Evolutionary conservation across 2,888 invertebrate species (phyloP), one percentile per base, ranked within the genome.

Genomic region (Apamea anceps): DNA sequence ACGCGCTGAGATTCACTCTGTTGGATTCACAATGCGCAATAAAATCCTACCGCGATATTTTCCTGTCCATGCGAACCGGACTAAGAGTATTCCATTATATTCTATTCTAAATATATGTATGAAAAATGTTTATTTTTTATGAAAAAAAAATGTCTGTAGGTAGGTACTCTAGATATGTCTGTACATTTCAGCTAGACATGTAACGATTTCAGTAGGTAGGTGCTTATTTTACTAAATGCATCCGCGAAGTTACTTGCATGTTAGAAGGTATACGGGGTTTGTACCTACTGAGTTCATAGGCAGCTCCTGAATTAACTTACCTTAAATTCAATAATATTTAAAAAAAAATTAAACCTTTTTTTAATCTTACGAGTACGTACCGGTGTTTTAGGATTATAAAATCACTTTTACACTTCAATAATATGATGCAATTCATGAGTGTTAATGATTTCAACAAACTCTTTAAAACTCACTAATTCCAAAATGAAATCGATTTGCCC

Each of bases 401-500:
- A 48, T 28, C 6, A 48, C 13, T 48, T 70, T 45, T 28, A 68
- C 21, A 28, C 12, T 1, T 28, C 28, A 68, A 21, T 28, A 65
- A 45, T 28, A 45, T 28, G 45, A 12, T 21, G 6, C 12, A 2
- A 8, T 63, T 18, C 0, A 8, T 63, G 63, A 63, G 1, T 21
- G 37, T 65, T 37, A 65, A 66, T 25, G 37, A 65, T 32, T 32
- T 65, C 3, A 66, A 66, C 21, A 37, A 37, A 65, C 21, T 65
- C 37, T 2, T 65, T 63, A 45, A 51, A 51, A 25, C 48, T n/a
- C 42, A 73, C n/a, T 54, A 0, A 15, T 37, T 28, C 15, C 37
- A 2, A 79, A 60, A 67, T 51, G 0, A 25, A 54, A 65, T 72
- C 6, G 82, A 82, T 80, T 77, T 63, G 32, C 25, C 65, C 32